phyloP scores from a whole-genome alignment of 1,140 invertebrate genomes.

The Micrasema minimum region DNA sequence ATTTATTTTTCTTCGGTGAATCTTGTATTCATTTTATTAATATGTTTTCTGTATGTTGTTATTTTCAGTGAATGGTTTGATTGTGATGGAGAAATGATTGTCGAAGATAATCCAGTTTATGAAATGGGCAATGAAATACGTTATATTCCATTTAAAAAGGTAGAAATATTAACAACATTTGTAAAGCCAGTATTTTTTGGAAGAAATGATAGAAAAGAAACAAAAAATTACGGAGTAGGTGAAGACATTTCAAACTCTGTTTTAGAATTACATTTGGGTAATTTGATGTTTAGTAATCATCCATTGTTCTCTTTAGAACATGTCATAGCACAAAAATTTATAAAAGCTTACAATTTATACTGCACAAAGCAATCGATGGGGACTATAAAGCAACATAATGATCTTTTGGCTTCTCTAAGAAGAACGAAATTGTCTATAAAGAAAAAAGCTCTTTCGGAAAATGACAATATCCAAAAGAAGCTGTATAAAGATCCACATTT shows the following conservation, averaged over 20 bases:
- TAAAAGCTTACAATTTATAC: conserved; percentile 35
- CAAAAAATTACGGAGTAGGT: background rate
- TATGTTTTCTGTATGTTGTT: too few relatives aligned
- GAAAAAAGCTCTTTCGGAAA: conserved; percentile 16
- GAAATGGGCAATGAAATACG: conserved; percentile 29
- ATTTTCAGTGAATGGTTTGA: conserved; percentile 45
- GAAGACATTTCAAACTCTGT: conserved; percentile 16
- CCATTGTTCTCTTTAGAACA: conserved; percentile 51
- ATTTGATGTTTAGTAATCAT: conserved; percentile 47
- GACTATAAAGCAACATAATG: conserved; percentile 21
- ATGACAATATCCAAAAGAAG: conserved; percentile 43
- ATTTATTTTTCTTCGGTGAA: too few relatives aligned
- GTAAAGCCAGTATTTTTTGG: conserved; percentile 15
- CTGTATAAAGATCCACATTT: conserved; percentile 38
- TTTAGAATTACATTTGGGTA: conserved; percentile 32
- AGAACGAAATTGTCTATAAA: conserved; percentile 22
- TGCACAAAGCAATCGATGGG: conserved; percentile 14
- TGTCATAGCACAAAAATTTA: conserved; percentile 42
- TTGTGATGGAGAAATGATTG: conserved; percentile 25
- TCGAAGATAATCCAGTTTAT: conserved; percentile 37
- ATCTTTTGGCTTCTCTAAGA: conserved; percentile 33
- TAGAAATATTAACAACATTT: conserved; percentile 13
- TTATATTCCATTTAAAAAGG: conserved; percentile 17
- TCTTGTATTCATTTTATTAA: too few relatives aligned
- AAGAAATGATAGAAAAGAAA: background rate